Percentiles rank a stretch among this genome's conserved stretches.
Evolutionary conservation across 2,113 vertebrate genomes (phyloP).

Genomic region (Ageneiosus marmoratus): DNA sequence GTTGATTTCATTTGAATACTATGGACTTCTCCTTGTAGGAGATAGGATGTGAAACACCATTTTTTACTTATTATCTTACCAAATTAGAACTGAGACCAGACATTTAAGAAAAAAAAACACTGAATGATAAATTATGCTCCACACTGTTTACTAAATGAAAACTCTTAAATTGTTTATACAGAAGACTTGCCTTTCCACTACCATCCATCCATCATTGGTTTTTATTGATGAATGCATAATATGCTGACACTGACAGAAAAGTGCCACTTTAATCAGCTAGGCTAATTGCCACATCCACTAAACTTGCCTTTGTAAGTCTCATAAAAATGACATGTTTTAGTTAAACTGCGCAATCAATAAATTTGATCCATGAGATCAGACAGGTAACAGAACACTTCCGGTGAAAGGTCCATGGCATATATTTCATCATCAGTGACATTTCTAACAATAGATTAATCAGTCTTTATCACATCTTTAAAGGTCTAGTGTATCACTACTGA

Average conservation of each 20-base stretch:
- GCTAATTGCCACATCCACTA: conserved; percentile 52
- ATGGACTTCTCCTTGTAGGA: background rate
- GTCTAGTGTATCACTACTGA: background rate
- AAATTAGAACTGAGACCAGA: too few relatives aligned
- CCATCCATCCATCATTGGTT: conserved; percentile 48
- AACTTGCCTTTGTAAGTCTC: conserved; percentile 44
- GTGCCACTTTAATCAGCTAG: conserved; percentile 38
- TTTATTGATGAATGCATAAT: conserved; percentile 53
- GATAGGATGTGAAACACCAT: background rate
- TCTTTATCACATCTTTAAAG: background rate
- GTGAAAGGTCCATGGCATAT: background rate
- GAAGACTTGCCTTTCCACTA: conserved; percentile 22
- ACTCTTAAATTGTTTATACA: conserved; percentile 34
- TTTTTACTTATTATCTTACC: too few relatives aligned
- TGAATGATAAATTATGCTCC: background rate
- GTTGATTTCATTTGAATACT: background rate
- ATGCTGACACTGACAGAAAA: conserved; percentile 48
- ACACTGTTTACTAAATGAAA: background rate
- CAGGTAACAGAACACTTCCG: background rate
- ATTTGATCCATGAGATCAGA: background rate
- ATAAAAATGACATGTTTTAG: conserved; percentile 49
- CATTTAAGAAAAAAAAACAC: background rate
- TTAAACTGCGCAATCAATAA: conserved; percentile 40
- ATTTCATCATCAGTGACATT: background rate
- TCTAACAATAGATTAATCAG: background rate